Conservation (phyloP, 2,113 vertebrate species). For the Cranoglanis bouderius region DNA sequence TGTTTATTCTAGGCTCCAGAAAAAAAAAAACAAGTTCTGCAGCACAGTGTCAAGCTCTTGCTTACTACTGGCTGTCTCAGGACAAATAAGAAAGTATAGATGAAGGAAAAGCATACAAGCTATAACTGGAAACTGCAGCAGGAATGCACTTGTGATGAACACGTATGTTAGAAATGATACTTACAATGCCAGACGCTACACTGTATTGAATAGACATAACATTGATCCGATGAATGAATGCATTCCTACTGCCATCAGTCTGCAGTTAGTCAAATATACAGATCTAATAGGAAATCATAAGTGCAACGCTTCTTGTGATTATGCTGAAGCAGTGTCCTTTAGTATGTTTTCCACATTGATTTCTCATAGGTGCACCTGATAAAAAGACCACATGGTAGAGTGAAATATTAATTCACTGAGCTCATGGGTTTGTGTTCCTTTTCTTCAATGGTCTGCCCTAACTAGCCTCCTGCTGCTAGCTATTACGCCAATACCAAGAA, state of each 20-base stretch:
- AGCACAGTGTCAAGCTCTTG: constrained; percentile 30
- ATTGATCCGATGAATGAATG: constrained; percentile 32
- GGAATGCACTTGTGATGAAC: constrained; percentile 18
- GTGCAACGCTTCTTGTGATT: background rate
- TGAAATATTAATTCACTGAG: constrained; percentile 11
- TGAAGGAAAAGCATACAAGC: background rate
- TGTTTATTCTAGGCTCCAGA: constrained; percentile 66
- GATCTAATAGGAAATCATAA: constrained; percentile 17
- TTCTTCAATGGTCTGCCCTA: constrained; percentile 45
- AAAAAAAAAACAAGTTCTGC: constrained; percentile 37
- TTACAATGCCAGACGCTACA: constrained; percentile 34
- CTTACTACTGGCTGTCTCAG: constrained; percentile 16
- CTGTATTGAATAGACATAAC: constrained; percentile 18
- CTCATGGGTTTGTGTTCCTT: constrained; percentile 24
- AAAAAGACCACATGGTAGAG: background rate
- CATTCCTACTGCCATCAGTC: background rate
- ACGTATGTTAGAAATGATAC: constrained; percentile 14
- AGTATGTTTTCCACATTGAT: background rate
- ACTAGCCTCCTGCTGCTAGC: constrained; percentile 35
- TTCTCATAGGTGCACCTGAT: background rate
- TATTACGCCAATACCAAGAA: constrained; percentile 22
- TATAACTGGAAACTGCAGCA: constrained; percentile 8
- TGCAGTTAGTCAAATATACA: constrained; percentile 14
- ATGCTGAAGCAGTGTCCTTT: background rate
- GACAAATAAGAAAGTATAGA: background rate